Percentiles rank a stretch among this genome's conserved stretches.
Evolutionary conservation across 2,797 vertebrate genomes (phyloP).

Genomic region (Podargus strigoides): DNA sequence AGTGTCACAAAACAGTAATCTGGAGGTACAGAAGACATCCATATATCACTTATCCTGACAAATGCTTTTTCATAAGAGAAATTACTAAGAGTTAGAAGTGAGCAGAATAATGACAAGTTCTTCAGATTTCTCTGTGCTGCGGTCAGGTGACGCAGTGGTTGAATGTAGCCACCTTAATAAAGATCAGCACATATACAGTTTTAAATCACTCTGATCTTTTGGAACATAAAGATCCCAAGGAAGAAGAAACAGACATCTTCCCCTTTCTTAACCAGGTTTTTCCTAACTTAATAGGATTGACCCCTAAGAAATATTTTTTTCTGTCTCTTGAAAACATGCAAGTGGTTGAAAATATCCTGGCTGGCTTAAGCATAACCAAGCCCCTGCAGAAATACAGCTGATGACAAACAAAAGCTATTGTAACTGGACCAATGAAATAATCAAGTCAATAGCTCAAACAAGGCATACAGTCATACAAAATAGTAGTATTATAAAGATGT

Average conservation of each 20-base stretch:
- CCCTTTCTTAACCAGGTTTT: background rate
- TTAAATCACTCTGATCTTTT: background rate
- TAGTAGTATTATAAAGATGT: background rate
- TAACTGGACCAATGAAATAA: background rate
- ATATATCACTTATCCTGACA: background rate
- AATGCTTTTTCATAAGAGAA: accelerated
- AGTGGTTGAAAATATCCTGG: background rate
- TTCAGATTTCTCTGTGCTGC: background rate
- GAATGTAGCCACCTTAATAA: background rate
- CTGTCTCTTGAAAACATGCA: background rate
- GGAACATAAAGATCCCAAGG: background rate
- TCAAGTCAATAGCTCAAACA: background rate
- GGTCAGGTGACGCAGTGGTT: background rate
- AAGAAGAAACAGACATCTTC: background rate
- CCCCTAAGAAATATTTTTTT: background rate
- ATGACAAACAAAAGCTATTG: background rate
- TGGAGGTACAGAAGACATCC: background rate
- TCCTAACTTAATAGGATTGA: background rate
- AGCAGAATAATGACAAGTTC: background rate
- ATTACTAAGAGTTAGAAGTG: background rate
- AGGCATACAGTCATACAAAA: background rate
- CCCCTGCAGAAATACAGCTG: background rate
- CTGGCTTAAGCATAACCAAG: background rate
- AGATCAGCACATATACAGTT: background rate
- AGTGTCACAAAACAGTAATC: accelerated